Percentiles rank a stretch among this genome's conserved stretches.
Evolutionary conservation across 2,113 vertebrate genomes (phyloP).

Genomic region (Bolborhynchus lineola): DNA sequence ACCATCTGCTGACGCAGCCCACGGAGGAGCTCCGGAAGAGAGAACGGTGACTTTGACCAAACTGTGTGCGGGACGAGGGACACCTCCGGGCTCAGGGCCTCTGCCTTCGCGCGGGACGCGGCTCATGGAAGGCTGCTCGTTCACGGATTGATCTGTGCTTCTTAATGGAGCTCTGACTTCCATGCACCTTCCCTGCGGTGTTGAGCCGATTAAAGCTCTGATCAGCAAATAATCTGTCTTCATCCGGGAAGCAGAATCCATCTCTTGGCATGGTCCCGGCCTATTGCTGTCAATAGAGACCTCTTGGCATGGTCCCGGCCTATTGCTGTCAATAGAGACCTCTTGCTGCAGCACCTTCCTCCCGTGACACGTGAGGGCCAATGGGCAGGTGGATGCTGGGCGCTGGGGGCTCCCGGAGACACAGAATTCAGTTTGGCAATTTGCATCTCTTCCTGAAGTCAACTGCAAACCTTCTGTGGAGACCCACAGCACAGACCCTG

Average conservation of each 20-base stretch:
- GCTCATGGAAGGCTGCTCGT: too few relatives aligned
- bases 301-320: background rate
- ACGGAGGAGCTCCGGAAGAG: rapidly evolving
- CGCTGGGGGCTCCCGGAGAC: background rate
- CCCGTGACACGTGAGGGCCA: background rate
- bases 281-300: background rate
- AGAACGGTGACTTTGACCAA: rapidly evolving
- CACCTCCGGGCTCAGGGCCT: rapidly evolving
- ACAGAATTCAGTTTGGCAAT: background rate
- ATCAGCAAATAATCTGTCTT: background rate
- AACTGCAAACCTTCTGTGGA: background rate
- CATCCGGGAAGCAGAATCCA: background rate
- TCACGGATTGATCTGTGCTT: rapidly evolving
- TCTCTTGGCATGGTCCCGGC: background rate
- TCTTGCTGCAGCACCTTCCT: background rate
- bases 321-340: background rate
- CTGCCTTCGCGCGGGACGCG: rapidly evolving
- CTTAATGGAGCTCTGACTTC: background rate
- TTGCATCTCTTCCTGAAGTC: background rate
- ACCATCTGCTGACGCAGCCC: background rate
- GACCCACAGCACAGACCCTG: background rate
- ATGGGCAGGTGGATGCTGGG: rapidly evolving
- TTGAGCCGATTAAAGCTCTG: background rate
- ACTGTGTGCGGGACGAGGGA: rapidly evolving
- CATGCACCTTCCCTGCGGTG: background rate